phyloP scores from a whole-genome alignment of 2,797 vertebrate genomes.

The Acropternis orthonyx region DNA sequence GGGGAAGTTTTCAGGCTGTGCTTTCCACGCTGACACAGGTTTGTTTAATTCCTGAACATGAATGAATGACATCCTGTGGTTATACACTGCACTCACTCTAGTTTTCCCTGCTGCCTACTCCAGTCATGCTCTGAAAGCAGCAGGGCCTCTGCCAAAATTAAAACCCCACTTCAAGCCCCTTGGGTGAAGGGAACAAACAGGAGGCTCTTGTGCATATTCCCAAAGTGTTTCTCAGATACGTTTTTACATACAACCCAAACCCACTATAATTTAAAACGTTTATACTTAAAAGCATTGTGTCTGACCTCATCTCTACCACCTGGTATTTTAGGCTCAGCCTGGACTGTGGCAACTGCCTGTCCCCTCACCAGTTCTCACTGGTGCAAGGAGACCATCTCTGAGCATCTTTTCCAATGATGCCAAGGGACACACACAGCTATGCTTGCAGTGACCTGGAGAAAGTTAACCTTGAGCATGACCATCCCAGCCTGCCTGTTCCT shows the following conservation, averaged over 20 bases:
- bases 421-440: neutral
- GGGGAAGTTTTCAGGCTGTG: neutral
- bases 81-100: neutral
- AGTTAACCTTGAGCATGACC: neutral
- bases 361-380: neutral
- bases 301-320: neutral
- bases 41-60: neutral
- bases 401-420: neutral
- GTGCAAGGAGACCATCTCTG: neutral
- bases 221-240: neutral
- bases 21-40: accelerated
- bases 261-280: neutral
- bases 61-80: neutral
- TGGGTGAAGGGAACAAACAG: neutral
- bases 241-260: neutral
- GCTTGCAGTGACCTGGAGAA: neutral
- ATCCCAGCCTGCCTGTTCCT: neutral
- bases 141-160: neutral
- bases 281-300: neutral
- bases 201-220: neutral
- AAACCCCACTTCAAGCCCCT: neutral
- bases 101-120: neutral
- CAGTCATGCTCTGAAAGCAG: neutral
- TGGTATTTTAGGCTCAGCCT: neutral
- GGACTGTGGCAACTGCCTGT: accelerated